Evolutionary conservation across 2,888 invertebrate genomes (phyloP).

Genomic region (Peribatodes rhomboidaria): DNA sequence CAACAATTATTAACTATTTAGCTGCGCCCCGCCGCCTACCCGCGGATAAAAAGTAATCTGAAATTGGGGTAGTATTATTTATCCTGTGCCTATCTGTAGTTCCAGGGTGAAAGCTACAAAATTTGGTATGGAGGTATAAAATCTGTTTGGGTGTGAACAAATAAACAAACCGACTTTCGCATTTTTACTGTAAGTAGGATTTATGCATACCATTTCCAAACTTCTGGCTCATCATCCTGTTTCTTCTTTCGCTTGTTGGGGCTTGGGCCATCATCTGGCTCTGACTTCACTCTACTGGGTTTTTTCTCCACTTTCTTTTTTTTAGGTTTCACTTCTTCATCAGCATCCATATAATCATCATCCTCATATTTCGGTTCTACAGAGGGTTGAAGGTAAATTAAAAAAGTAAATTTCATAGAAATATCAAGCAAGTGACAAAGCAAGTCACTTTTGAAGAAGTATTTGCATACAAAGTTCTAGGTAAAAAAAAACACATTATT

Average conservation of each 20-base stretch:
- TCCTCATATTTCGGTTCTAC: constrained; percentile 85
- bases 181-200: no score
- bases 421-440: background rate
- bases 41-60: no score
- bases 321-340: constrained; percentile 84
- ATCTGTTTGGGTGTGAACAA: no score
- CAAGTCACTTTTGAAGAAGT: background rate
- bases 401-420: constrained; percentile 6
- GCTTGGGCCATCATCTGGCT: constrained; percentile 70
- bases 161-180: no score
- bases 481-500: no score
- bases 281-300: constrained; percentile 67
- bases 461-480: background rate
- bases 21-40: no score
- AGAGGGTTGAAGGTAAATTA: constrained; percentile 29
- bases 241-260: constrained; percentile 92
- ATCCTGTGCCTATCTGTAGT: no score
- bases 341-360: constrained; percentile 82
- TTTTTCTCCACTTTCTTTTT: constrained; percentile 79
- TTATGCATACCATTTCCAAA: constrained; percentile 94
- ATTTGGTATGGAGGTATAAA: no score
- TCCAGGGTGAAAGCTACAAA: no score
- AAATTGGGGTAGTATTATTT: no score
- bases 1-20: no score
- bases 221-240: constrained; percentile 93